A percentile compares a stretch with the other conserved stretches of the same genome.
Evolutionary conservation across 2,888 invertebrate species (phyloP).

Genomic region (Steinernema hermaphroditum): DNA sequence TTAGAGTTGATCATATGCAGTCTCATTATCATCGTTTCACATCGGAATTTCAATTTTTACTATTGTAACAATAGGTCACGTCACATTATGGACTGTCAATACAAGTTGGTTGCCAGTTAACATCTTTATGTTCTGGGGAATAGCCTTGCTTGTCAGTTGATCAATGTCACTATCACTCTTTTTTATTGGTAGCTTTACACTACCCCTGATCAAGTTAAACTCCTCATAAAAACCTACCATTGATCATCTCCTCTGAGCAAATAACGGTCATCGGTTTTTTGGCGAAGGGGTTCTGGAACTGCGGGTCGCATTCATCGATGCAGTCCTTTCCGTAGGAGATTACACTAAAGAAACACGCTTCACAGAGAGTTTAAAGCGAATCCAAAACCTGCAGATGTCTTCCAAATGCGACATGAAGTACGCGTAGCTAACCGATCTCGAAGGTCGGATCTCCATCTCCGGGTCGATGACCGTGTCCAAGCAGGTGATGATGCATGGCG

Average conservation of each 20-base stretch:
- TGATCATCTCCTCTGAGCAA: constrained; percentile 3
- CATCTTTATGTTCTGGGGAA: too few species aligned
- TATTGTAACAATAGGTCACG: too few species aligned
- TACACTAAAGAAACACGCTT: not conserved
- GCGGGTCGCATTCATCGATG: constrained; percentile 15
- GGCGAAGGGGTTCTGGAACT: constrained; percentile 14
- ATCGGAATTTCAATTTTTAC: too few species aligned
- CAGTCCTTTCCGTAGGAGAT: constrained; percentile 25
- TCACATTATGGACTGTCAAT: too few species aligned
- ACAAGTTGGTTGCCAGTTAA: too few species aligned
- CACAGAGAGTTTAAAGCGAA: too few species aligned
- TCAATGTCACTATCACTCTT: too few species aligned
- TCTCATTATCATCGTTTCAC: too few species aligned
- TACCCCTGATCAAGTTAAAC: too few species aligned
- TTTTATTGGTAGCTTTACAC: too few species aligned
- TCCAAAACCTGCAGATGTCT: constrained; percentile 26
- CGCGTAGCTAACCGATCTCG: constrained; percentile 10
- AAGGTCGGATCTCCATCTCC: constrained; percentile 22
- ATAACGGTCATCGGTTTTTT: constrained; percentile 6
- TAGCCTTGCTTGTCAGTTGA: too few species aligned
- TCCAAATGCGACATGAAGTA: constrained; percentile 19
- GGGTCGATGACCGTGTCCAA: constrained; percentile 24
- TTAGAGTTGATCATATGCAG: too few species aligned
- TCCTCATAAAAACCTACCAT: not conserved
- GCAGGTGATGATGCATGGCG: constrained; percentile 25